Base-by-base conservation (phyloP, 2,888 invertebrate species). In the Cabera pusaria region DNA sequence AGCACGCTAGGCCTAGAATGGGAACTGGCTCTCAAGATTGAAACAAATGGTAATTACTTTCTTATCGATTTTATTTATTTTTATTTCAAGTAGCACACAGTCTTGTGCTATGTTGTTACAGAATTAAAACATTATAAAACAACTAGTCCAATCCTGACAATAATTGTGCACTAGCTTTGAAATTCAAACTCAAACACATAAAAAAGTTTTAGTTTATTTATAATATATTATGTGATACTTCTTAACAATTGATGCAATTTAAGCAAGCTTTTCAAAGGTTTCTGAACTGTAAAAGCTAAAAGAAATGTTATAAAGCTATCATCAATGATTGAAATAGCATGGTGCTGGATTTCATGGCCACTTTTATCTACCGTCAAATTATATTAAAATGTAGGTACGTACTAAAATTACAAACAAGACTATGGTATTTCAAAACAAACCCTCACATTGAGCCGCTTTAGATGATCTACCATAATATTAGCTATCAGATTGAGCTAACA, bases 41-140 rank as follows among this genome's bases (percentile, higher is more conserved):
- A n/a, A n/a, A n/a, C n/a, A n/a, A n/a, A n/a, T n/a, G n/a, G n/a
- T n/a, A n/a, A n/a, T n/a, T n/a, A n/a, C n/a, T 44, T 52, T 48
- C 26, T 35, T 36, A 60, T 70, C 65, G 67, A 70, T 73, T 80
- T 83, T 72, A 76, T 75, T 77, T 73, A 79, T 19, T 20, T 80
- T 82, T 73, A 80, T 70, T 73, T 74, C 65, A 74, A 72, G 69
- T 71, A 82, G 84, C 84, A 82, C 81, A 72, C 71, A 61, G 52
- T 68, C 47, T 75, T 82, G 84, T 82, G 84, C 83, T 71, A 63
- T 64, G 62, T 62, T 69, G 70, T 82, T 76, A 84, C 76, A 79
- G 71, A 77, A 69, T 75, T 69, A 72, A 69, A 41, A 68, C 74
- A 40, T 65, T 61, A 43, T 33, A 65, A 61, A 69, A 70, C 71